Evolutionary conservation across 2,888 invertebrate genomes (phyloP), one percentile per base, ranked within the genome.

Genomic region (Drosophila siamana): DNA sequence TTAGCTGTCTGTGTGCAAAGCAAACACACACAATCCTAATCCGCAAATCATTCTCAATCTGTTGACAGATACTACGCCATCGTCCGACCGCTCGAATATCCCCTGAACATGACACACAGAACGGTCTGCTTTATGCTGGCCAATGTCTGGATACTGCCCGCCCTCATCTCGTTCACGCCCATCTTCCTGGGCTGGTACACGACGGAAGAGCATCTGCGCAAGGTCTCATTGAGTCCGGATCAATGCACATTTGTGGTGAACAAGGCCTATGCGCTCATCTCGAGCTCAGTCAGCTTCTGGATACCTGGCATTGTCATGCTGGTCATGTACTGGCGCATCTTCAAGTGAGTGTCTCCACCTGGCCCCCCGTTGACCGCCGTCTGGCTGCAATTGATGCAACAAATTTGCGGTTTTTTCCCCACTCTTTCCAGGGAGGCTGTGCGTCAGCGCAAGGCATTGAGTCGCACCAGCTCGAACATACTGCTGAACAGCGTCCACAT

Each of bases 141-240:
- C 26, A 95, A 96, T 0, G 98, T 98, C 0, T 99, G 98, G 98
- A 95, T 97, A 86, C 95, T 97, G 72, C 98, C 98, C 0, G 97
- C 97, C 0, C 92, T 98, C 62, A 96, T 99, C 61, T 98, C 98
- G 2, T 98, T 98, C 91, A 94, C 98, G 13, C 98, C 98, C 4
- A 98, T 99, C 63, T 98, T 98, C 91, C 95, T 98, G 93, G 98
- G 97, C 26, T 97, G 98, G 96, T 98, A 98, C 92, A 97, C 98
- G 0, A 98, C 98, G 0, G 93, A 94, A 16, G 96, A 96, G 73
- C 96, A 97, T 89, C 92, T 96, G 74, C 74, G 85, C 24, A 89
- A 91, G 72, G 80, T 91, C 40, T 89, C 93, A 44, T 91, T 93
- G 6, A 93, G 96, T 90, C 96, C 96, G 4, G 94, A 97, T 89